These are phyloP conservation scores for Brachirus orientalis DNA, from an alignment of 2,113 vertebrate species.

Conservation along the genomic window DNA sequence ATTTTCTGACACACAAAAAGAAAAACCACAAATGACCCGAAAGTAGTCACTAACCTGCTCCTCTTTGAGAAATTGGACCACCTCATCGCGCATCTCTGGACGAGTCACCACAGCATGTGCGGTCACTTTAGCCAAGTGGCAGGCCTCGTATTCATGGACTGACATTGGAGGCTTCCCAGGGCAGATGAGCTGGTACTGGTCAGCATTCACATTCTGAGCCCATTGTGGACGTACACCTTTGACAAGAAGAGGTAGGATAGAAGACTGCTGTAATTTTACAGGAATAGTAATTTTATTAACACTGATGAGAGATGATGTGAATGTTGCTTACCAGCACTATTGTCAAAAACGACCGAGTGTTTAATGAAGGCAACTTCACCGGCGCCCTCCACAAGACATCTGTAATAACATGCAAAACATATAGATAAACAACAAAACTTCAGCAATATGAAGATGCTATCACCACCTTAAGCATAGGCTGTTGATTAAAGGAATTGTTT, in stretches of 20 bases:
- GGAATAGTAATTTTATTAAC: not conserved
- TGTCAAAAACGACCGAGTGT: conserved; percentile 85
- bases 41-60: conserved; percentile 71
- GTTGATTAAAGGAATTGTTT: not conserved
- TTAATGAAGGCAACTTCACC: conserved; percentile 93
- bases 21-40: too few relatives aligned
- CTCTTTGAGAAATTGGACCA: conserved; percentile 58
- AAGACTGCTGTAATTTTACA: not conserved
- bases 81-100: conserved; percentile 38
- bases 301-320: not conserved
- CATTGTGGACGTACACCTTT: conserved; percentile 59
- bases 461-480: not conserved
- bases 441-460: not conserved
- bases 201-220: conserved; percentile 45
- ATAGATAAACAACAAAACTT: too few relatives aligned
- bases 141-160: conserved; percentile 1
- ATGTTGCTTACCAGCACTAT: conserved; percentile 80
- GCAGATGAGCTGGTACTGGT: conserved; percentile 75
- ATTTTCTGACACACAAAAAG: too few relatives aligned
- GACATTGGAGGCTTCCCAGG: conserved; percentile 19
- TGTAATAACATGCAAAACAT: conserved; percentile 52
- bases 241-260: not conserved
- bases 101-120: conserved; percentile 82
- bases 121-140: conserved; percentile 72
- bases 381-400: conserved; percentile 85